Evolutionary conservation across 2,888 invertebrate species (phyloP), one percentile per base, ranked within the genome.

Genomic region (Mesoligia furuncula): DNA sequence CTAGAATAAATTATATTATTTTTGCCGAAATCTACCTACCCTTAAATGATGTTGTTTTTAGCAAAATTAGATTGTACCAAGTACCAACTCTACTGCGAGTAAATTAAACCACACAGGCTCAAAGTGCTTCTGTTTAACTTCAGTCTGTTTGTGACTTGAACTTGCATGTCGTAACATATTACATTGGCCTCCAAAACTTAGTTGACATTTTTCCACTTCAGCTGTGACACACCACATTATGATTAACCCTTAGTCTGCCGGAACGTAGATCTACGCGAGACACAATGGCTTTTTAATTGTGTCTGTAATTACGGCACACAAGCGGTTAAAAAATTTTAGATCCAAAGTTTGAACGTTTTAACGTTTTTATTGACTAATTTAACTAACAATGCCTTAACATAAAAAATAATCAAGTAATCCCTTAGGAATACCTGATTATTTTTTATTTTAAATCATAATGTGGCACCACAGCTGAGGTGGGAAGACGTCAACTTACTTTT

Each of bases 101-200:
- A 65, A 69, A 68, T 72, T 31, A 64, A 64, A 74, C 54, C n/a
- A 79, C 69, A 61, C 1, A n/a, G 2, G 61, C 66, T 72, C 45
- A 15, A 68, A 68, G 20, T 69, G 62, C 59, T 61, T 64, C 51
- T 69, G 48, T 79, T 67, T 54, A 51, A 64, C 20, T 83, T 74
- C 13, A 36, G 59, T 68, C 6, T 64, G 48, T 59, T 71, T 75
- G 74, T 64, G 62, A 74, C 66, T 64, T 36, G 24, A 57, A 64
- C 27, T 17, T 62, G 72, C 27, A 48, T 45, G 51, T 54, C 61
- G 57, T 71, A 17, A 42, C 48, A 71, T 68, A 79, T 67, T 45
- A 70, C 20, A 51, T 2, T 8, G 51, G 20, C 54, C 54, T n/a
- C n/a, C 54, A 57, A 57, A 57, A 13, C 5, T 57, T 57, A n/a